Evolutionary conservation across 2,797 vertebrate genomes (phyloP).

Genomic region (Lacerta agilis): DNA sequence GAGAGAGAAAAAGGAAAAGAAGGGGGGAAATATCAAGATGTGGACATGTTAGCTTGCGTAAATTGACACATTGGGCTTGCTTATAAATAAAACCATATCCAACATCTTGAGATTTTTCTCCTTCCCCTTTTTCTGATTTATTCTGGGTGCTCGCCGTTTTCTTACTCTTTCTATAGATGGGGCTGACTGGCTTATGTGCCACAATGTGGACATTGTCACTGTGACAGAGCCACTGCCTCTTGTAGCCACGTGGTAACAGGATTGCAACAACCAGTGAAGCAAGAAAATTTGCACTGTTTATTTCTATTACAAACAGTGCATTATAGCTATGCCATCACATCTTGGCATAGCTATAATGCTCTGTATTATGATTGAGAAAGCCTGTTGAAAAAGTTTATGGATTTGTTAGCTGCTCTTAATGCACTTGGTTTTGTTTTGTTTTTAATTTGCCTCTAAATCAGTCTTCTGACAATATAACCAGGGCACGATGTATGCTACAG

Average conservation of each 20-base stretch:
- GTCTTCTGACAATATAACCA: conserved; percentile 3
- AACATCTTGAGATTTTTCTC: too few relatives aligned
- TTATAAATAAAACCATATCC: too few relatives aligned
- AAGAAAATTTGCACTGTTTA: background rate
- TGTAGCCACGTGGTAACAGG: background rate
- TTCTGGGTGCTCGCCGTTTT: too few relatives aligned
- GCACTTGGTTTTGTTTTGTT: background rate
- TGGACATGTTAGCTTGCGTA: too few relatives aligned
- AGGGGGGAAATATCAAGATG: too few relatives aligned
- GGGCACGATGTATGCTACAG: background rate
- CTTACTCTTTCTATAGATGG: background rate
- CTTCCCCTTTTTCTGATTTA: too few relatives aligned
- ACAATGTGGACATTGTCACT: background rate
- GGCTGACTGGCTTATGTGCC: too few relatives aligned
- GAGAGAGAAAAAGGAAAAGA: too few relatives aligned
- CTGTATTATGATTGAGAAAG: background rate
- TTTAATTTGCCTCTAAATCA: background rate
- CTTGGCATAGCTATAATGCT: background rate
- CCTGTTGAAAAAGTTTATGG: background rate
- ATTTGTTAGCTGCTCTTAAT: background rate
- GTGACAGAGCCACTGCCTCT: background rate
- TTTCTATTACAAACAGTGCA: background rate
- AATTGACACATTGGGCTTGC: too few relatives aligned
- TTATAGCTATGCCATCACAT: background rate
- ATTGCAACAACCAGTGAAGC: background rate